Evolutionary conservation across 2,113 vertebrate genomes (phyloP), one percentile per base, ranked within the genome.

Genomic region (Excalfactoria chinensis): DNA sequence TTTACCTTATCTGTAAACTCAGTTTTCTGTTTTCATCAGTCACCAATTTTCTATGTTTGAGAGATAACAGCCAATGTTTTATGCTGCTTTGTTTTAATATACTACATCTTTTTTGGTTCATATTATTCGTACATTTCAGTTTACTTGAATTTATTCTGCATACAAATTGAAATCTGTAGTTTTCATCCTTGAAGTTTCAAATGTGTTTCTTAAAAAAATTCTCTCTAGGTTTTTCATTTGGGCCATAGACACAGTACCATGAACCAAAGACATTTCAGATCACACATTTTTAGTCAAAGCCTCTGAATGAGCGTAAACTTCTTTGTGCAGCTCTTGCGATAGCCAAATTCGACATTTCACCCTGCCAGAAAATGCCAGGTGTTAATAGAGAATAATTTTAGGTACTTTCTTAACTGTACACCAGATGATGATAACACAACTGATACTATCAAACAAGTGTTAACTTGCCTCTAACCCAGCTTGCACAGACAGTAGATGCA

Each of bases 361-460:
- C 64, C 40, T 88, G 82, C 91, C 87, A 93, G 82, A 86, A 93
- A 86, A 89, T 90, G 60, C 86, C 91, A 94, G 73, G 86, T 90
- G 81, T 48, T 82, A 95, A 66, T 7, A 69, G 23, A 41, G 53
- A 91, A 62, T 91, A 74, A 83, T 84, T 89, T 92, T 84, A 93
- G 75, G 79, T 88, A 75, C 78, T 95, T 95, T 93, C 81, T 88
- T 64, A 91, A 84, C 69, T 91, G 32, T 53, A 40, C 18, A 58
- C 16, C 80, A 86, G 79, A 75, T 91, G 53, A 22, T 86, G 82
- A 88, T 95, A 95, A 90, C 49, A 88, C 8, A 77, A 88, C 77
- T 55, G 88, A 91, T 80, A 89, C 71, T 59, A 86, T 75, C 62
- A 82, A 93, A 75, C 84, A 92, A 95, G 67, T 81, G 74, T 79